These are phyloP conservation scores for Pogonomyrmex barbatus DNA, from an alignment of 1,140 invertebrate genomes.

Conservation along the genomic window DNA sequence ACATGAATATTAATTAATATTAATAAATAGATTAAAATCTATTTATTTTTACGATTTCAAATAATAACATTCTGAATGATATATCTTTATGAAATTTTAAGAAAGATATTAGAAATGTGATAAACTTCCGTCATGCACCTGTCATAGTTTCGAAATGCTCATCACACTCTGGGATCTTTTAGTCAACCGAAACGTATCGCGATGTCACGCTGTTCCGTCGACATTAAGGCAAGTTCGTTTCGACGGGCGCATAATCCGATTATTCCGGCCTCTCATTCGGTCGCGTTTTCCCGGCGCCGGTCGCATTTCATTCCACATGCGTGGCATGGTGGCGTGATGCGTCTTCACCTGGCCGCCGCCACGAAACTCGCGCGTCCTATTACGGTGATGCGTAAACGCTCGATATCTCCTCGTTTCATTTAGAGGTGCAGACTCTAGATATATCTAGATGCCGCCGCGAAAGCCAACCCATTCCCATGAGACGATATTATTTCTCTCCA, in stretches of 20 bases:
- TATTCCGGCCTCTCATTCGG: conserved; percentile 44
- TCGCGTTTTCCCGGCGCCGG: conserved; percentile 53
- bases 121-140: not conserved
- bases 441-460: conserved; percentile 42
- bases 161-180: conserved; percentile 6
- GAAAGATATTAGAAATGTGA: not conserved
- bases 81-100: not conserved
- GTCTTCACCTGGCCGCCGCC: conserved; percentile 25
- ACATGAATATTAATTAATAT: not conserved
- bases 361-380: conserved; percentile 41
- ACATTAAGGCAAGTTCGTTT: conserved; percentile 55
- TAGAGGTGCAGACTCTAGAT: conserved; percentile 46
- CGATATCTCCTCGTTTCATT: conserved; percentile 48
- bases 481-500: conserved; percentile 56
- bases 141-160: conserved; percentile 33
- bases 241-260: conserved; percentile 61
- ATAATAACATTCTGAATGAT: not conserved
- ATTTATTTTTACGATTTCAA: not conserved
- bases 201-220: conserved; percentile 48
- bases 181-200: conserved; percentile 54
- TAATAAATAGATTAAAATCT: not conserved
- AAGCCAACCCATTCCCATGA: conserved; percentile 25
- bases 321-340: not conserved
- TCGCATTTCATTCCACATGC: conserved; percentile 34
- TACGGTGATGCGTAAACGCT: conserved; percentile 37